Percentiles rank a stretch among this genome's conserved stretches.
Evolutionary conservation across 2,797 vertebrate species (phyloP).

Genomic region (Bovichtus diacanthus): DNA sequence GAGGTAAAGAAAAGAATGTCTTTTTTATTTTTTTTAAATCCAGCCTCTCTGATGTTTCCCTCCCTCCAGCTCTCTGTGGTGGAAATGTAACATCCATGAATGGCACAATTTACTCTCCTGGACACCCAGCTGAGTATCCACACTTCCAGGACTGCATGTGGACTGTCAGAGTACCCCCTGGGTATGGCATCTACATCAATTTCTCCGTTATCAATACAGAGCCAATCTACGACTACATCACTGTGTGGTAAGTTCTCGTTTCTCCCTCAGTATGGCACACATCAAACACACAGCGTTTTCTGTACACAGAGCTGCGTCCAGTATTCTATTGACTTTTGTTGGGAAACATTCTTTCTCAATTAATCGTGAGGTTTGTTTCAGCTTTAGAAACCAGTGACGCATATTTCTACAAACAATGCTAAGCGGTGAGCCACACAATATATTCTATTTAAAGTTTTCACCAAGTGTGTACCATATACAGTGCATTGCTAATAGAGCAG

Average conservation of each 20-base stretch:
- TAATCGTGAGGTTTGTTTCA: slow-evolving; percentile 5
- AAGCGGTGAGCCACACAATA: slow-evolving; percentile 6
- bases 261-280: slow-evolving; percentile 6
- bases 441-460: background rate
- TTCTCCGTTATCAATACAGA: slow-evolving; percentile 97
- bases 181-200: slow-evolving; percentile 96
- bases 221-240: slow-evolving; percentile 98
- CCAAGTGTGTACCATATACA: background rate
- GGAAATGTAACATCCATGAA: slow-evolving; percentile 97
- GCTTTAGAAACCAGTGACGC: slow-evolving; percentile 5
- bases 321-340: background rate
- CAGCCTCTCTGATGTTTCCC: slow-evolving; percentile 32
- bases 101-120: slow-evolving; percentile 97
- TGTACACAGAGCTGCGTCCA: background rate
- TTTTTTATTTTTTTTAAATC: slow-evolving; percentile 55
- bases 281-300: background rate
- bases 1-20: slow-evolving; percentile 43
- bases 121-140: slow-evolving; percentile 97
- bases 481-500: background rate
- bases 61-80: slow-evolving; percentile 92
- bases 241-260: slow-evolving; percentile 90
- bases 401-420: background rate
- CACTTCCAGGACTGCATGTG: slow-evolving; percentile 98
- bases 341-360: background rate
- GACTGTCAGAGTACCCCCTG: slow-evolving; percentile 94